A percentile compares a stretch with the other conserved stretches of the same genome.
phyloP scores from a whole-genome alignment of 2,888 invertebrate genomes.

The Gonocerus acuteangulatus region DNA sequence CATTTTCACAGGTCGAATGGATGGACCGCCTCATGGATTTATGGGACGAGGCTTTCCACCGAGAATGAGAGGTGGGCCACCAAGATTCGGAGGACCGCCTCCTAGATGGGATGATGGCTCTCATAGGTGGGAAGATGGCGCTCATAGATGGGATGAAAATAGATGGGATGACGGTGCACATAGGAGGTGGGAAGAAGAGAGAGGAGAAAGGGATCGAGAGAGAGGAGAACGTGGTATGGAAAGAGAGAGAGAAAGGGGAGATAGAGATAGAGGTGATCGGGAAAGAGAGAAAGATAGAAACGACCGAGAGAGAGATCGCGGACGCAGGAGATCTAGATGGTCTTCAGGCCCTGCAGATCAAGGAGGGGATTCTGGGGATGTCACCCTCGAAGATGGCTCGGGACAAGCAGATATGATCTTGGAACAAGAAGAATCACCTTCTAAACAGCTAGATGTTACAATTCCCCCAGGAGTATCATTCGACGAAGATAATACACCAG shows the following conservation, averaged over 20 bases:
- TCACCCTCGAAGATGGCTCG: too few relatives aligned
- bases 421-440: too few relatives aligned
- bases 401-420: too few relatives aligned
- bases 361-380: too few relatives aligned
- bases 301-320: background rate
- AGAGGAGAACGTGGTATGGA: background rate
- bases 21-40: constrained; percentile 22
- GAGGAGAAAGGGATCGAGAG: too few relatives aligned
- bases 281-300: background rate
- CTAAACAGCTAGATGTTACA: too few relatives aligned
- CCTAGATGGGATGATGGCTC: constrained; percentile 2
- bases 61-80: constrained; percentile 3
- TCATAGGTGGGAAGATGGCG: too few relatives aligned
- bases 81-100: constrained; percentile 19
- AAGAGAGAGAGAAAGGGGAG: background rate
- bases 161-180: background rate
- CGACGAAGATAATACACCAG: too few relatives aligned
- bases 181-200: constrained; percentile 18
- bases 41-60: constrained; percentile 27
- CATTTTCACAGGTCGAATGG: constrained; percentile 25
- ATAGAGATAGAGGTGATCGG: background rate
- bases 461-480: background rate
- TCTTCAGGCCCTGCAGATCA: background rate
- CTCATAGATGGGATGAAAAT: background rate
- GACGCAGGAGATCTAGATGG: background rate